Percentiles rank a stretch among this genome's conserved stretches.
phyloP scores from a whole-genome alignment of 2,888 invertebrate genomes.

The Stenurella melanura region DNA sequence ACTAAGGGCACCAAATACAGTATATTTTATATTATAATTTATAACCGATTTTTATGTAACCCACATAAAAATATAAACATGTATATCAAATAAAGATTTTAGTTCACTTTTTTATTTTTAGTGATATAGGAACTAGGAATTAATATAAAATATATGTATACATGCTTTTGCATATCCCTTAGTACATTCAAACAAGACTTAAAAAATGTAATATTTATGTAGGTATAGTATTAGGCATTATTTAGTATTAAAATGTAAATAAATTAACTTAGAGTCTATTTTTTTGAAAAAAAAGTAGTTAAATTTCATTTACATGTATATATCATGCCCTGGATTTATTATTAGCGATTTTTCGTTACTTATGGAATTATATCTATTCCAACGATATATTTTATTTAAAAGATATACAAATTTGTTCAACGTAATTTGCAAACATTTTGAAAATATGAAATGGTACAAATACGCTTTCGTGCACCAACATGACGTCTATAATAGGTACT shows the following conservation, averaged over 20 bases:
- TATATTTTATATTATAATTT: slow-evolving; percentile 28
- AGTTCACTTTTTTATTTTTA: neutral
- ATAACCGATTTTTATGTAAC: slow-evolving; percentile 8
- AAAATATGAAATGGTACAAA: neutral
- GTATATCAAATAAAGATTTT: neutral
- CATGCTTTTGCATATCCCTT: slow-evolving; percentile 21
- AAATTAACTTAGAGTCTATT: neutral
- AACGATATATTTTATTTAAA: neutral
- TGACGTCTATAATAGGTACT: too few relatives aligned
- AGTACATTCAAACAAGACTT: slow-evolving; percentile 30
- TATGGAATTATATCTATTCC: neutral
- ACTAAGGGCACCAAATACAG: slow-evolving; percentile 35
- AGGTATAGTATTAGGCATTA: slow-evolving; percentile 13
- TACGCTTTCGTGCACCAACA: neutral
- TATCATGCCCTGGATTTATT: neutral
- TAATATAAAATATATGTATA: slow-evolving; percentile 8
- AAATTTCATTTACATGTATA: slow-evolving; percentile 16
- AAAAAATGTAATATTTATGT: slow-evolving; percentile 32
- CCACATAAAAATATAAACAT: neutral
- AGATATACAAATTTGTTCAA: neutral
- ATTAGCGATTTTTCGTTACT: neutral
- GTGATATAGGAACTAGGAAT: slow-evolving; percentile 9
- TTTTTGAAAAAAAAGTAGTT: slow-evolving; percentile 12
- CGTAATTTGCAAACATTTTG: neutral
- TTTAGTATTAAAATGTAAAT: slow-evolving; percentile 19